phyloP scores from a whole-genome alignment of 2,888 invertebrate species.

The Morpho deidamia region DNA sequence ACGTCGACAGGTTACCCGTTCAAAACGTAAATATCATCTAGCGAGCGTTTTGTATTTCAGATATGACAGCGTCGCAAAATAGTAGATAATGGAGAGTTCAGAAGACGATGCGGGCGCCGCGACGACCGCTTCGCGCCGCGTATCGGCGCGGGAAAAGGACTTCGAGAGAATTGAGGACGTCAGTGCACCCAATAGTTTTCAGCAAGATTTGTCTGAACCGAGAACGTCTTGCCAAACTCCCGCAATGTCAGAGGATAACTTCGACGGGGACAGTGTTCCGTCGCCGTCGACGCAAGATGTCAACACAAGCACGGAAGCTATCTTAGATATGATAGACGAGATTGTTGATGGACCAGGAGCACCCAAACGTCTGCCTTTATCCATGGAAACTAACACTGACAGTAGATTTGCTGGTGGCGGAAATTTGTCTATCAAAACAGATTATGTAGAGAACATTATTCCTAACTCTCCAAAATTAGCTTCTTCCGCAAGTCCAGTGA shows the following conservation, averaged over 20 bases:
- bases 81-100: slow-evolving; percentile 78
- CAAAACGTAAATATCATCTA: slow-evolving; percentile 73
- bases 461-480: slow-evolving; percentile 22
- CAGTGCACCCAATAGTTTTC: slow-evolving; percentile 59
- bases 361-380: slow-evolving; percentile 51
- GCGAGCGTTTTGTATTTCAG: slow-evolving; percentile 74
- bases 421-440: slow-evolving; percentile 12
- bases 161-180: slow-evolving; percentile 60
- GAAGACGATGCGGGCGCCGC: slow-evolving; percentile 78
- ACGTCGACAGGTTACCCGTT: slow-evolving; percentile 75
- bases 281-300: slow-evolving; percentile 68
- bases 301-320: slow-evolving; percentile 73
- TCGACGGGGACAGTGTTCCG: slow-evolving; percentile 68
- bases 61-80: slow-evolving; percentile 73
- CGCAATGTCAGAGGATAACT: slow-evolving; percentile 67
- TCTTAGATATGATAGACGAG: slow-evolving; percentile 75
- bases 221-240: slow-evolving; percentile 52
- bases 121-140: slow-evolving; percentile 73
- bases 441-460: slow-evolving; percentile 7
- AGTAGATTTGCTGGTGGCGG: slow-evolving; percentile 20
- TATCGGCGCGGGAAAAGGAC: slow-evolving; percentile 76
- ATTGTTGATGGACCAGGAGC: slow-evolving; percentile 69
- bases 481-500: slow-evolving; percentile 38
- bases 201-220: slow-evolving; percentile 51
- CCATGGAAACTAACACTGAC: slow-evolving; percentile 26